phyloP scores from a whole-genome alignment of 2,113 vertebrate genomes.

The Plecturocebus donacophilus region DNA sequence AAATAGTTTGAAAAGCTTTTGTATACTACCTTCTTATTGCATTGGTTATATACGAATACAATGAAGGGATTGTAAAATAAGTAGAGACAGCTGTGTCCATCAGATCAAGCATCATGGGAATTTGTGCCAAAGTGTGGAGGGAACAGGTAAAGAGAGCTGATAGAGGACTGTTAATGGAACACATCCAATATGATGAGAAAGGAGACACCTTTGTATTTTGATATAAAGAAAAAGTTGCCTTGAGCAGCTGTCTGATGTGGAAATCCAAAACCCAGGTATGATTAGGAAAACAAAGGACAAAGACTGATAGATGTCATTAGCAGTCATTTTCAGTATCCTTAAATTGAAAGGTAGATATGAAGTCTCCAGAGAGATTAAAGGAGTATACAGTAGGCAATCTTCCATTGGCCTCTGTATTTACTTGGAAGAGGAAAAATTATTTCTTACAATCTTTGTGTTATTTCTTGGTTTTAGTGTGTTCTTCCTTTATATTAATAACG shows the following conservation, averaged over 20 bases:
- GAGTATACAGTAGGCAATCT: conserved; percentile 30
- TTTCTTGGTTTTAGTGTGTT: conserved; percentile 32
- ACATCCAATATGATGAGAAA: conserved; percentile 51
- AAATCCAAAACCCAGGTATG: conserved; percentile 75
- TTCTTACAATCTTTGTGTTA: conserved; percentile 22
- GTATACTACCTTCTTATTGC: background rate
- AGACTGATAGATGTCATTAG: conserved; percentile 75
- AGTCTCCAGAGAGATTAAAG: conserved; percentile 49
- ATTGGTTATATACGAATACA: background rate
- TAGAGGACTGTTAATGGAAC: conserved; percentile 26
- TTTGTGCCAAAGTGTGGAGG: conserved; percentile 49
- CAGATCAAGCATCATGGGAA: conserved; percentile 40
- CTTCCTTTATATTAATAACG: conserved; percentile 32
- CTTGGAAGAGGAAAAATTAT: conserved; percentile 36
- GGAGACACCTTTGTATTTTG: conserved; percentile 62
- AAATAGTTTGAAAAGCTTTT: conserved; percentile 51
- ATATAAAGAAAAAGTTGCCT: conserved; percentile 53
- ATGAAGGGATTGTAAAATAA: conserved; percentile 51
- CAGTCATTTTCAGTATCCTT: conserved; percentile 67
- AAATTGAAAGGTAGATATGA: conserved; percentile 61
- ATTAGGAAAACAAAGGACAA: conserved; percentile 71
- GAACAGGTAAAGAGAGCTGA: conserved; percentile 57
- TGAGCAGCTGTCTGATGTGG: conserved; percentile 66
- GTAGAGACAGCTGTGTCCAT: conserved; percentile 56
- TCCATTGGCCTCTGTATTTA: conserved; percentile 8